phyloP scores from a whole-genome alignment of 1,140 invertebrate species.

The Pissodes strobi region DNA sequence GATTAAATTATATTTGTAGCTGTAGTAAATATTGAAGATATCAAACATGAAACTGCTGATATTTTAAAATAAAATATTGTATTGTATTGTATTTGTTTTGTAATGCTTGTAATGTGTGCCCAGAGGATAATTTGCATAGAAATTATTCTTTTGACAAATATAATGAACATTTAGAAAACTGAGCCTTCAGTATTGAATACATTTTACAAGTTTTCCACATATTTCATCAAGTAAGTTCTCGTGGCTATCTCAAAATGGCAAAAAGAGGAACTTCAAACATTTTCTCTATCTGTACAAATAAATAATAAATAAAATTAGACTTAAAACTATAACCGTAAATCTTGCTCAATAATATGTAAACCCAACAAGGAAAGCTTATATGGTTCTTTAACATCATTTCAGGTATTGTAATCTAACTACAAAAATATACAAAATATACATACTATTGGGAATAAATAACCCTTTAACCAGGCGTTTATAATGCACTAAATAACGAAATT shows the following conservation, averaged over 20 bases:
- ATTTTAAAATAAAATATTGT: too few species aligned
- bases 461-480: neutral
- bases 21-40: too few species aligned
- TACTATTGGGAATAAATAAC: constrained; percentile 23
- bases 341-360: neutral
- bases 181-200: too few species aligned
- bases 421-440: constrained; percentile 36
- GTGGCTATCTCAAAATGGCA: neutral
- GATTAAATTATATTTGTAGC: too few species aligned
- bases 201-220: too few species aligned
- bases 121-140: too few species aligned
- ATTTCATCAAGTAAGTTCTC: neutral
- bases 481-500: too few species aligned
- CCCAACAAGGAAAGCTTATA: constrained; percentile 1
- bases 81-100: too few species aligned
- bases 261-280: neutral
- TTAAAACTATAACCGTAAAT: neutral
- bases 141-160: too few species aligned
- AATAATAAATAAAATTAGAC: neutral
- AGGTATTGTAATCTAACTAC: constrained; percentile 25
- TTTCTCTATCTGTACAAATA: neutral
- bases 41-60: too few species aligned
- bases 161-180: too few species aligned
- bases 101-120: too few species aligned
- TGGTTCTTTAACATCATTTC: constrained; percentile 9